These are phyloP conservation scores for Ptychobarbus kaznakovi DNA, from an alignment of 2,797 vertebrate species.

Conservation along the genomic window DNA sequence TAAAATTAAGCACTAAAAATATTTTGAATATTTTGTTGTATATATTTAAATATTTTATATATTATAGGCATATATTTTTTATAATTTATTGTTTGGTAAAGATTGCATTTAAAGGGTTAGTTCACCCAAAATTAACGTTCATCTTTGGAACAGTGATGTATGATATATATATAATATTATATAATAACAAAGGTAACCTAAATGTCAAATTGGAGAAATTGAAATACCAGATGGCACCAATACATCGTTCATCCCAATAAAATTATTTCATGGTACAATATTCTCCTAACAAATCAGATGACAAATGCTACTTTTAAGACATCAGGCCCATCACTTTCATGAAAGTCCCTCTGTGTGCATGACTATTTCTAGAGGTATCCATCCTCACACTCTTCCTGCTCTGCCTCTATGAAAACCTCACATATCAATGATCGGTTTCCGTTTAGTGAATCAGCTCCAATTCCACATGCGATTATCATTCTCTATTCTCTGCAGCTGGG, in stretches of 20 bases:
- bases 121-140: not conserved
- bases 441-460: slow-evolving; percentile 29
- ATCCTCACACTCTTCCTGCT: not conserved
- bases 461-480: slow-evolving; percentile 45
- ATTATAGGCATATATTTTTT: no score
- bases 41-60: no score
- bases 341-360: not conserved
- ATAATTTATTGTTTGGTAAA: not conserved
- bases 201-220: not conserved
- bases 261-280: not conserved
- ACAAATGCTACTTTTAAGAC: not conserved
- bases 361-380: not conserved
- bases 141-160: not conserved
- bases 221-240: not conserved
- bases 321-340: not conserved
- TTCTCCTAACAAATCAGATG: not conserved
- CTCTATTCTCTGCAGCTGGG: slow-evolving; percentile 23
- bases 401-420: not conserved
- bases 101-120: not conserved
- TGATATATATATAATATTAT: no score
- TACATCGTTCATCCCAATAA: not conserved
- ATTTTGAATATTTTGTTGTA: not conserved
- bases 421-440: slow-evolving; percentile 11
- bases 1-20: no score
- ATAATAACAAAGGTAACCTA: not conserved